phyloP scores from a whole-genome alignment of 2,888 invertebrate species.

The Epinotia demarniana region DNA sequence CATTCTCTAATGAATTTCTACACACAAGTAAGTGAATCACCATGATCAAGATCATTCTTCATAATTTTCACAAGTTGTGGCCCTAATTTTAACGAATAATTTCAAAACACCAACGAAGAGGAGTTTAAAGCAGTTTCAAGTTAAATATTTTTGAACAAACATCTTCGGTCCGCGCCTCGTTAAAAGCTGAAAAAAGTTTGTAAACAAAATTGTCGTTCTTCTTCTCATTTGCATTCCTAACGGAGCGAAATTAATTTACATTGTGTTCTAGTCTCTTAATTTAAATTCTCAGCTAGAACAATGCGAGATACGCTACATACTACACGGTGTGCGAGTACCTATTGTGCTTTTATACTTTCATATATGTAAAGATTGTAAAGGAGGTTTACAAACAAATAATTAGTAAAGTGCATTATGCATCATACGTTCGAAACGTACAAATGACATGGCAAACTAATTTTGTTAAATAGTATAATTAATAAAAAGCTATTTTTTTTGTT shows the following conservation, averaged over 20 bases:
- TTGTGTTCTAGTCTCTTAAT: conserved; percentile 25
- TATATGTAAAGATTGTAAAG: neutral
- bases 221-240: conserved; percentile 31
- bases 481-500: no score
- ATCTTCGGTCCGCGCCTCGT: neutral
- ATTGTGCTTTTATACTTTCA: neutral
- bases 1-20: neutral
- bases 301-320: conserved; percentile 5
- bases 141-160: conserved; percentile 3
- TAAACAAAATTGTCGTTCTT: conserved; percentile 20
- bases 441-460: no score
- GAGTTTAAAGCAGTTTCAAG: neutral
- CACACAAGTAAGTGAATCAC: neutral
- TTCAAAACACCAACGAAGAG: neutral
- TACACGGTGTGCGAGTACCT: neutral
- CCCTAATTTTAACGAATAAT: neutral
- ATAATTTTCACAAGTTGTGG: neutral
- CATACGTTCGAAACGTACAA: no score
- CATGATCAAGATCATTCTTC: neutral
- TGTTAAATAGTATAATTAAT: no score
- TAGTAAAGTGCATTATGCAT: no score
- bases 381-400: no score
- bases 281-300: conserved; percentile 22
- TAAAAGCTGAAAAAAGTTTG: conserved; percentile 27
- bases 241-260: conserved; percentile 31